Conservation (phyloP, 2,113 vertebrate genomes). For the Petaurus breviceps region DNA sequence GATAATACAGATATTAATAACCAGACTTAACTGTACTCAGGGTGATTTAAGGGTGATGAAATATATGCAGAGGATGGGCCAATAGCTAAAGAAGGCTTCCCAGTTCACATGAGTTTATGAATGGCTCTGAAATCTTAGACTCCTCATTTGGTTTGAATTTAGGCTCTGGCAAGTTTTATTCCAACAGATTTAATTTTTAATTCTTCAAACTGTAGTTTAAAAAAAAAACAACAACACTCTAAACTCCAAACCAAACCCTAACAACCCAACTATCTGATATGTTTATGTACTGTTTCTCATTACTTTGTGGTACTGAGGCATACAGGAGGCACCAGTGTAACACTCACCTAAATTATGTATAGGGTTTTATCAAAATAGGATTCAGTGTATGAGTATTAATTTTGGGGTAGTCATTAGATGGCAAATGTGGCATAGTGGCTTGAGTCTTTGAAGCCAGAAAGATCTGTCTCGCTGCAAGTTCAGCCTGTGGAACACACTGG, state of each 20-base stretch:
- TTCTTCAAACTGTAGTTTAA: background rate
- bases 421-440: background rate
- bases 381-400: background rate
- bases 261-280: background rate
- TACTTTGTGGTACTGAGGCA: background rate
- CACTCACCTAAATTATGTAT: background rate
- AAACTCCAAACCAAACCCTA: background rate
- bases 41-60: background rate
- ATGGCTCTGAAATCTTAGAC: background rate
- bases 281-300: background rate
- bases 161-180: conserved; percentile 40
- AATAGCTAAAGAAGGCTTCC: background rate
- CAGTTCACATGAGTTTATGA: conserved; percentile 11
- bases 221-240: background rate
- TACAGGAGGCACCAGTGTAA: background rate
- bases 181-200: conserved; percentile 42
- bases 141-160: conserved; percentile 41
- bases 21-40: background rate
- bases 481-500: background rate
- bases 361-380: background rate
- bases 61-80: background rate
- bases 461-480: background rate
- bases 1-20: background rate
- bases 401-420: background rate
- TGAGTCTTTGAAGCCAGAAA: background rate